A percentile compares a stretch with the other conserved stretches of the same genome.
These are phyloP conservation scores for Hyaena hyaena DNA, from an alignment of 2,113 vertebrate genomes.

Conservation along the genomic window DNA sequence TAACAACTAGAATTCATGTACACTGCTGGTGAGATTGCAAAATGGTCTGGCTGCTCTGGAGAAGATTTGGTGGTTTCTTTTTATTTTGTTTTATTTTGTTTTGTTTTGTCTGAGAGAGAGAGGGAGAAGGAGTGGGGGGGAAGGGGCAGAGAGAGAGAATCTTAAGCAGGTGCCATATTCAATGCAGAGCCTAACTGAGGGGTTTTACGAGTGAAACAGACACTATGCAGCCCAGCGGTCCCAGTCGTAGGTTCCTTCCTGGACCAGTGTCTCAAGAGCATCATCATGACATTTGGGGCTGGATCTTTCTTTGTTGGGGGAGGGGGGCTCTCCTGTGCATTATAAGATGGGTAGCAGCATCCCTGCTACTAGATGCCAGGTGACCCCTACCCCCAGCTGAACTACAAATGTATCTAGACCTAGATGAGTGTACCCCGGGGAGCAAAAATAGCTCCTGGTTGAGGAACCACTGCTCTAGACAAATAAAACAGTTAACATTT, in stretches of 20 bases:
- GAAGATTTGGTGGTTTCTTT: background rate
- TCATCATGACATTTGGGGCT: fast-evolving
- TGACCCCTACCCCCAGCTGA: background rate
- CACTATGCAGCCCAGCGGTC: fast-evolving
- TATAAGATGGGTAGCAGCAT: background rate
- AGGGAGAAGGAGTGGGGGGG: no score
- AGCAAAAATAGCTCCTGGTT: background rate
- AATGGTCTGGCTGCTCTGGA: background rate
- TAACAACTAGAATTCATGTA: background rate
- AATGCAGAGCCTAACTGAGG: no score
- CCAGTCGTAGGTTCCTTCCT: background rate
- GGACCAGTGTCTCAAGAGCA: background rate
- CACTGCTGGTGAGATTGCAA: background rate
- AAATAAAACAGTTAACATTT: background rate
- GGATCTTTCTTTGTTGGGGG: fast-evolving
- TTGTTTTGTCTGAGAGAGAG: no score
- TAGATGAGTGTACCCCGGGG: background rate
- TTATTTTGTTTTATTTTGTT: no score
- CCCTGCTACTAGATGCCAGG: background rate
- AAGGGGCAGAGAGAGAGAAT: no score
- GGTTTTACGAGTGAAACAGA: background rate
- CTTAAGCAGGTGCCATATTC: no score
- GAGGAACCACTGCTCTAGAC: background rate
- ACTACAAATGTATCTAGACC: background rate
- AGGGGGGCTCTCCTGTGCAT: background rate